Conservation (phyloP, 2,113 vertebrate genomes). For the Axis porcinus region DNA sequence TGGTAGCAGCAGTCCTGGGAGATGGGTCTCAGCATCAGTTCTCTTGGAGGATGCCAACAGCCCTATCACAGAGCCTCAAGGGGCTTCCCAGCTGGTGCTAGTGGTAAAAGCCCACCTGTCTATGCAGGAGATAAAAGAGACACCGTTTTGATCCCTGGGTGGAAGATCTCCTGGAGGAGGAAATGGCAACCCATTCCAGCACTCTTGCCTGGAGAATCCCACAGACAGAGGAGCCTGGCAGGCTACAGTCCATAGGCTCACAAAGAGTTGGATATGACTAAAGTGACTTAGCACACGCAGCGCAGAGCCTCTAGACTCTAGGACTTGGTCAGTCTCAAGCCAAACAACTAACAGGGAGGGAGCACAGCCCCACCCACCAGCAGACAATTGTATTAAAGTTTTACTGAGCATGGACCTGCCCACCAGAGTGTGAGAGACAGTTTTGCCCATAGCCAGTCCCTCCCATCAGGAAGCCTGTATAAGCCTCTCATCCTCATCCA, state of each 20-base stretch:
- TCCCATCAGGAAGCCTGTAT: neutral
- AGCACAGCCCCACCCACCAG: neutral
- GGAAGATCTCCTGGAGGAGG: neutral
- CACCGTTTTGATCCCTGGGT: rapidly evolving
- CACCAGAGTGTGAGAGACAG: neutral
- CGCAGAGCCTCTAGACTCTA: neutral
- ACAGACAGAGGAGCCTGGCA: rapidly evolving
- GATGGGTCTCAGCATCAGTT: neutral
- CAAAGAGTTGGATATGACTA: neutral
- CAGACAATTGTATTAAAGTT: neutral
- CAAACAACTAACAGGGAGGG: neutral
- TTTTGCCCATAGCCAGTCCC: neutral
- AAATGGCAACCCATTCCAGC: neutral
- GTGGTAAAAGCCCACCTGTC: neutral
- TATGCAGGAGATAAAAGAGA: neutral
- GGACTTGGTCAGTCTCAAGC: neutral
- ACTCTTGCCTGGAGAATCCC: neutral
- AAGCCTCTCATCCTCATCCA: neutral
- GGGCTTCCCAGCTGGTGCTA: neutral
- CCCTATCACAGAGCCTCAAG: neutral
- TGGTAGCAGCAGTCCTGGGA: neutral
- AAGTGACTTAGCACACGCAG: neutral
- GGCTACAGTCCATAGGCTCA: neutral
- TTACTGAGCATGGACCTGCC: neutral
- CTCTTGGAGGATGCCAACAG: neutral